Conservation (phyloP, 2,113 vertebrate genomes). For the Phyllostomus hastatus region DNA sequence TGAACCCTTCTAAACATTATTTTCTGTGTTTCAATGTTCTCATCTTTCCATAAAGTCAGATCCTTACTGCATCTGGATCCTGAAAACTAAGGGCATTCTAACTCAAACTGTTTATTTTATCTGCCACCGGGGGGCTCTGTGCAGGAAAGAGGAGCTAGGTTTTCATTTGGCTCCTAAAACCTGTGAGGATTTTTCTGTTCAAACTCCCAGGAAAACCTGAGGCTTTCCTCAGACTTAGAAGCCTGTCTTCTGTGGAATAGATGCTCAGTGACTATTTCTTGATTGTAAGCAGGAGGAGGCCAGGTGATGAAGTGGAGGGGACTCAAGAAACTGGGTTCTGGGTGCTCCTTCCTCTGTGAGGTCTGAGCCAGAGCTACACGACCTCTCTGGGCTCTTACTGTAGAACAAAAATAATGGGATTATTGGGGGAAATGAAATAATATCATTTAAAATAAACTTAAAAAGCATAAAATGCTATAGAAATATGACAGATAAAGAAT, state of each 20-base stretch:
- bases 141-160: background rate
- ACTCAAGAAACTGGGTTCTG: background rate
- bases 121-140: constrained; percentile 43
- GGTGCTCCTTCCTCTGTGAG: background rate
- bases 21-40: background rate
- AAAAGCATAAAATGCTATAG: background rate
- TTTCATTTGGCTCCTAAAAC: background rate
- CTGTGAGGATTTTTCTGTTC: background rate
- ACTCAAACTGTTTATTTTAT: background rate
- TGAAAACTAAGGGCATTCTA: background rate
- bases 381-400: background rate
- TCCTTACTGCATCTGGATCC: background rate
- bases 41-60: background rate
- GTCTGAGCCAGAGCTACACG: background rate
- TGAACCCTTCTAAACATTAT: background rate
- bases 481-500: background rate
- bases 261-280: background rate
- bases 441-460: background rate
- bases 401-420: background rate
- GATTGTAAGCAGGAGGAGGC: background rate
- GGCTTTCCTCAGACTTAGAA: background rate
- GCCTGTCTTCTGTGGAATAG: background rate
- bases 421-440: background rate
- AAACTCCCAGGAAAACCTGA: background rate
- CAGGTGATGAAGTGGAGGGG: background rate